Conservation (phyloP, 2,888 invertebrate species). For the Eupithecia subumbrata region DNA sequence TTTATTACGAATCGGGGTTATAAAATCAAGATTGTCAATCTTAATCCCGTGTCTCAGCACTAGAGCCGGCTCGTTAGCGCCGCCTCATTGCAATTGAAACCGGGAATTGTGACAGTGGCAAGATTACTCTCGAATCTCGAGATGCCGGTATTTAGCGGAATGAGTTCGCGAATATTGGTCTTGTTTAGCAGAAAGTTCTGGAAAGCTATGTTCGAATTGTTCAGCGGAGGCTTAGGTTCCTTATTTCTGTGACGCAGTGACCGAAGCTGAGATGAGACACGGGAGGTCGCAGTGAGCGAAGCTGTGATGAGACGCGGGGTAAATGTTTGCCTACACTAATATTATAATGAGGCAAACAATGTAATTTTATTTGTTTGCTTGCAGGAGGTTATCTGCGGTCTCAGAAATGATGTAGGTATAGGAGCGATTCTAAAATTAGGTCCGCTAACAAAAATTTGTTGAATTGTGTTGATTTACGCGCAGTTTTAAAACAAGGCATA, state of each 20-base stretch:
- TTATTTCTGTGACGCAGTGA: neutral
- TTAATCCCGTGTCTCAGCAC: constrained; percentile 40
- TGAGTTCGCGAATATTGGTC: constrained; percentile 45
- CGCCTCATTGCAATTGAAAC: constrained; percentile 50
- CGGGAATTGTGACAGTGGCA: constrained; percentile 51
- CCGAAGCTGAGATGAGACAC: neutral
- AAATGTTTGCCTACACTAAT: constrained; percentile 8
- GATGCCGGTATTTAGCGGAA: constrained; percentile 44
- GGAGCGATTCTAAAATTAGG: neutral
- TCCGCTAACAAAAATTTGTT: neutral
- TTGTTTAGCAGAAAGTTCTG: constrained; percentile 31
- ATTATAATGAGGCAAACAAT: constrained; percentile 12
- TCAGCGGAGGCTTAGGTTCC: neutral
- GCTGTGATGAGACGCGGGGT: neutral
- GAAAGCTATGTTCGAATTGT: constrained; percentile 4
- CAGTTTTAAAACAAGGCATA: neutral
- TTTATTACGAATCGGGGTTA: constrained; percentile 38
- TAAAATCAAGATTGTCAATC: constrained; percentile 42
- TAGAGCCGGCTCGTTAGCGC: constrained; percentile 52
- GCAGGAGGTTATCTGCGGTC: constrained; percentile 7
- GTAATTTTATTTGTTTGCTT: constrained; percentile 9
- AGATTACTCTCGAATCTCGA: constrained; percentile 46
- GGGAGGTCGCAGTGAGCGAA: neutral
- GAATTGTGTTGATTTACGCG: neutral
- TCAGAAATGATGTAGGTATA: constrained; percentile 1